phyloP scores from a whole-genome alignment of 2,888 invertebrate genomes.

The Stenichneumon culpator region DNA sequence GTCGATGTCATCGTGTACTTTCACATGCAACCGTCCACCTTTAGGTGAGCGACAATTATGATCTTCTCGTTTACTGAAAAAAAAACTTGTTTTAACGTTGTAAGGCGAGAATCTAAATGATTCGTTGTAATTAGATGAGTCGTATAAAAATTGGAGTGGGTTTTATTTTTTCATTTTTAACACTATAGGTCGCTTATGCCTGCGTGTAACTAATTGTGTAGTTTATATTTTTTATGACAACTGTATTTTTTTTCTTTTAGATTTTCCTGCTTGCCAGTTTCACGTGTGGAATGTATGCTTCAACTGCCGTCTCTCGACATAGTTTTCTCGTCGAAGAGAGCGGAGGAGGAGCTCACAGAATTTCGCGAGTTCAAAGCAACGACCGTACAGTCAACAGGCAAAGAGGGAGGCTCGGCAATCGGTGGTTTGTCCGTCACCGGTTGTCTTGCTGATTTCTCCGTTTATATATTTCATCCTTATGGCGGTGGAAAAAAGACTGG shows the following conservation, averaged over 20 bases:
- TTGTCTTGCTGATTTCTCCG: conserved; percentile 98
- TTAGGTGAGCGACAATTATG: conserved; percentile 84
- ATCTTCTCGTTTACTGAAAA: neutral
- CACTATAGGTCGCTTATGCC: neutral
- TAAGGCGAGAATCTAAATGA: neutral
- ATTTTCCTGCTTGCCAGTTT: conserved; percentile 98
- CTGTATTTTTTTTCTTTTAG: conserved; percentile 82
- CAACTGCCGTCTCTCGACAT: conserved; percentile 98
- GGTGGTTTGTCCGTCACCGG: conserved; percentile 98
- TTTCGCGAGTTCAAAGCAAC: conserved; percentile 85
- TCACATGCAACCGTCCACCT: conserved; percentile 98
- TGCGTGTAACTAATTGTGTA: too few species aligned
- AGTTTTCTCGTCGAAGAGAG: conserved; percentile 97
- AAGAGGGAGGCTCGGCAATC: conserved; percentile 88
- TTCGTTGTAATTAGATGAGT: neutral
- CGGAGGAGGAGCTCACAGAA: conserved; percentile 89
- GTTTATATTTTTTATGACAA: neutral
- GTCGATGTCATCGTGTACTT: conserved; percentile 99
- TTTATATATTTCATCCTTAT: conserved; percentile 99
- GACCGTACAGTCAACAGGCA: conserved; percentile 68
- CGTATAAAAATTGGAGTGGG: neutral
- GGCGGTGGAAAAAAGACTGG: conserved; percentile 95
- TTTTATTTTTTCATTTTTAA: neutral
- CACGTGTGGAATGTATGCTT: conserved; percentile 97
- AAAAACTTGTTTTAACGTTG: neutral